A percentile compares a stretch with the other conserved stretches of the same genome.
phyloP scores from a whole-genome alignment of 2,113 vertebrate species.

The Saguinus midas region DNA sequence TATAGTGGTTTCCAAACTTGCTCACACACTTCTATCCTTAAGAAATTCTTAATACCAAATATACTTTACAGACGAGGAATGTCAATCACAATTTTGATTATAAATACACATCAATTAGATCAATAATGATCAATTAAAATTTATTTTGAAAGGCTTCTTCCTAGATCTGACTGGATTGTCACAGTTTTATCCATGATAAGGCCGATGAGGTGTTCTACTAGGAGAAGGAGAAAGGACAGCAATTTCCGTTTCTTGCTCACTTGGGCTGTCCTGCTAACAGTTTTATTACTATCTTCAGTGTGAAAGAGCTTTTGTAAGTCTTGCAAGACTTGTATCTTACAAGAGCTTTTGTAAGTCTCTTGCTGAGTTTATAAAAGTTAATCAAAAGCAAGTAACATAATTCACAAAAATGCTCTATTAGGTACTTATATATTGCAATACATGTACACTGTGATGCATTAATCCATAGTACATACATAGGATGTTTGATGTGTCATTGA shows the following conservation, averaged over 20 bases:
- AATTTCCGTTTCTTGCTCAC: neutral
- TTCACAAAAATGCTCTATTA: neutral
- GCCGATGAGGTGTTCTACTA: neutral
- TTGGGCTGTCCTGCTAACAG: neutral
- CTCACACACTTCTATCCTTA: neutral
- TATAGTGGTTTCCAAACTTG: neutral
- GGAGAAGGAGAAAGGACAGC: neutral
- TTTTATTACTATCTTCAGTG: neutral
- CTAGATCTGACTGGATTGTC: neutral
- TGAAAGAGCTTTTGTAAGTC: neutral
- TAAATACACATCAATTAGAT: neutral
- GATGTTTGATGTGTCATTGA: neutral
- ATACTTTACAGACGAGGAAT: neutral
- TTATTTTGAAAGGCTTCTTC: neutral
- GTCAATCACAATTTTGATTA: too few species aligned
- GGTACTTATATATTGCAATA: neutral
- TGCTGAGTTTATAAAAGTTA: neutral
- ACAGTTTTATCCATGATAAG: neutral
- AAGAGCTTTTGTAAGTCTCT: neutral
- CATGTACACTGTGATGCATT: neutral
- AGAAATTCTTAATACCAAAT: neutral
- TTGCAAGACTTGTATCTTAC: neutral
- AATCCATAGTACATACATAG: too few species aligned
- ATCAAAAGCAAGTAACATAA: neutral
- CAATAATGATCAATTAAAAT: neutral